phyloP scores from a whole-genome alignment of 2,797 vertebrate genomes.

The Malacoctenus gilli region DNA sequence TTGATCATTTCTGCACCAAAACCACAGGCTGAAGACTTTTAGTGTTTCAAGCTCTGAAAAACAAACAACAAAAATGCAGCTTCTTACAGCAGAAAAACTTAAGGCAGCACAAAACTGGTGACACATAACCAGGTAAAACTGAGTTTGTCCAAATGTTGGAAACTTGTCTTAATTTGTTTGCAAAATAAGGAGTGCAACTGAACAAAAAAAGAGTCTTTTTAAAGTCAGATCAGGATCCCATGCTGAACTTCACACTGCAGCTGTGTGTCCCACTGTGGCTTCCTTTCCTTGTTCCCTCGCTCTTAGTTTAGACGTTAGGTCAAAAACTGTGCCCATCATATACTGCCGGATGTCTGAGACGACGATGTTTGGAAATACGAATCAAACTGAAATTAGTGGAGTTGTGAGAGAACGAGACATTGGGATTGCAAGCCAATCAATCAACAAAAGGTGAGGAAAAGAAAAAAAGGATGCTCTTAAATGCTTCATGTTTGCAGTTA shows the following conservation, averaged over 20 bases:
- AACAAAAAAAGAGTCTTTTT: slow-evolving; percentile 11
- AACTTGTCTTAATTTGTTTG: slow-evolving; percentile 39
- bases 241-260: slow-evolving; percentile 63
- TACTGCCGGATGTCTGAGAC: too few relatives aligned
- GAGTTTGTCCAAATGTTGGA: slow-evolving; percentile 18
- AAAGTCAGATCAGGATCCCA: slow-evolving; percentile 50
- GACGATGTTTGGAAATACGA: too few relatives aligned
- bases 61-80: slow-evolving; percentile 41
- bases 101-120: slow-evolving; percentile 52
- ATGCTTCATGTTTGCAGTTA: too few relatives aligned
- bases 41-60: slow-evolving; percentile 28
- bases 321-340: neutral
- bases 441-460: too few relatives aligned
- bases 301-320: slow-evolving; percentile 25
- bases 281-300: slow-evolving; percentile 61
- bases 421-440: too few relatives aligned
- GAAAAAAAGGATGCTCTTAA: too few relatives aligned
- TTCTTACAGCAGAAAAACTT: too few relatives aligned
- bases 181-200: slow-evolving; percentile 50
- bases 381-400: too few relatives aligned
- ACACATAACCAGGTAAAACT: slow-evolving; percentile 49
- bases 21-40: slow-evolving; percentile 18
- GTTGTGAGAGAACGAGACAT: too few relatives aligned
- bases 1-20: slow-evolving; percentile 37
- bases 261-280: slow-evolving; percentile 66